phyloP scores from a whole-genome alignment of 2,797 vertebrate genomes.

The Artibeus jamaicensis region DNA sequence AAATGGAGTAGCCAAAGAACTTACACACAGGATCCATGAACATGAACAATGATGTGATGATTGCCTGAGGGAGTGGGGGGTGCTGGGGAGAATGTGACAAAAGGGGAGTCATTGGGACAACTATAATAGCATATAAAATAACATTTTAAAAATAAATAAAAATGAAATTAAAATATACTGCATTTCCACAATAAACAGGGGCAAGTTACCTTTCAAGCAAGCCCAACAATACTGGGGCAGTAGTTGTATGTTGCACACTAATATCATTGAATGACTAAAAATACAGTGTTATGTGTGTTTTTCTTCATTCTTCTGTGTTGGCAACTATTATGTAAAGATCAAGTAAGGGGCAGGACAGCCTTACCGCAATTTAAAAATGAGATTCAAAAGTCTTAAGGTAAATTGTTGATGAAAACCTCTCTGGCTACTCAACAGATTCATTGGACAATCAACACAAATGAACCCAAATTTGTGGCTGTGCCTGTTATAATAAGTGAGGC shows the following conservation, averaged over 20 bases:
- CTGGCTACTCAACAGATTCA: not conserved
- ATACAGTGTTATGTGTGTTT: not conserved
- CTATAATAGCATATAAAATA: not conserved
- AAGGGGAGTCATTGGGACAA: not conserved
- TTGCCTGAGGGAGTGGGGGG: not conserved
- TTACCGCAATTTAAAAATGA: not conserved
- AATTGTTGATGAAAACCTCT: not conserved
- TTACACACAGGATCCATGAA: not conserved
- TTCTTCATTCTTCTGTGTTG: not conserved
- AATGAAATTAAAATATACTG: not conserved
- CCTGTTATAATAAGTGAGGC: not conserved
- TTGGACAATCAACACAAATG: not conserved
- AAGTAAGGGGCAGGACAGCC: not conserved
- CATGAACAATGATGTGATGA: not conserved
- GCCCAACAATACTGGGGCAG: not conserved
- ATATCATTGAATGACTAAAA: not conserved
- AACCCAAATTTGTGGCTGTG: not conserved
- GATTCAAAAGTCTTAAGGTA: constrained; percentile 7
- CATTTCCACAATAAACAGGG: not conserved
- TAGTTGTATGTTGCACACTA: not conserved
- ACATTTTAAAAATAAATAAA: not conserved
- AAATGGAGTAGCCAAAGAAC: not conserved
- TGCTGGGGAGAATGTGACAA: not conserved
- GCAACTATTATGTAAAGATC: not conserved
- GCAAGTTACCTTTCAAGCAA: not conserved